These are phyloP conservation scores for Oenanthe melanoleuca DNA, from an alignment of 2,113 vertebrate species.

Conservation along the genomic window DNA sequence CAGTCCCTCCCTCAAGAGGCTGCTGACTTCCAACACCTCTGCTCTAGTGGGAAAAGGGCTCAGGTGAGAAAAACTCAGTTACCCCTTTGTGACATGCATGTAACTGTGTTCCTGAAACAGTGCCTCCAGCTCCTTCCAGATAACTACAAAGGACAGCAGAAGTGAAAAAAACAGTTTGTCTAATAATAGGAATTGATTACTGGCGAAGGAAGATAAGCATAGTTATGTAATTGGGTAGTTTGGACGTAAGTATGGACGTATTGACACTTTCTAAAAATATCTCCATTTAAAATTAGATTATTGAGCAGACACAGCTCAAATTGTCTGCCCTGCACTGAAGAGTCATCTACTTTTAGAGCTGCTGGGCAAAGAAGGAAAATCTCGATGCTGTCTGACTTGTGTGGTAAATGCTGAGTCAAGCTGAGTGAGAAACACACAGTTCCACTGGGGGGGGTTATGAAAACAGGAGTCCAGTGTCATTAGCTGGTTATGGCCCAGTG, in stretches of 20 bases:
- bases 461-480: slow-evolving; percentile 38
- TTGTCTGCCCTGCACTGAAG: background rate
- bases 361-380: background rate
- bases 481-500: background rate
- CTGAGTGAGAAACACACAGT: background rate
- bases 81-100: background rate
- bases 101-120: background rate
- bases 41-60: background rate
- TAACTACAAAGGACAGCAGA: background rate
- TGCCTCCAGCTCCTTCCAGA: background rate
- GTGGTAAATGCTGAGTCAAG: slow-evolving; percentile 24
- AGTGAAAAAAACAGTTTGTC: background rate
- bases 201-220: background rate
- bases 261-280: slow-evolving; percentile 57
- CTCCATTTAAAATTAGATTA: slow-evolving; percentile 42
- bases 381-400: background rate
- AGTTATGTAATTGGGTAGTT: slow-evolving; percentile 41
- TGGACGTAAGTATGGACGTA: background rate
- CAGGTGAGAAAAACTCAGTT: background rate
- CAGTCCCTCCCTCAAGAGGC: background rate
- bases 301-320: slow-evolving; percentile 40
- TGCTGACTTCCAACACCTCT: background rate
- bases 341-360: background rate
- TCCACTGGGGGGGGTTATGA: background rate
- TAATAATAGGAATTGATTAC: slow-evolving; percentile 38